Evolutionary conservation across 1,140 invertebrate species (phyloP).

Genomic region (Penaeus indicus): DNA sequence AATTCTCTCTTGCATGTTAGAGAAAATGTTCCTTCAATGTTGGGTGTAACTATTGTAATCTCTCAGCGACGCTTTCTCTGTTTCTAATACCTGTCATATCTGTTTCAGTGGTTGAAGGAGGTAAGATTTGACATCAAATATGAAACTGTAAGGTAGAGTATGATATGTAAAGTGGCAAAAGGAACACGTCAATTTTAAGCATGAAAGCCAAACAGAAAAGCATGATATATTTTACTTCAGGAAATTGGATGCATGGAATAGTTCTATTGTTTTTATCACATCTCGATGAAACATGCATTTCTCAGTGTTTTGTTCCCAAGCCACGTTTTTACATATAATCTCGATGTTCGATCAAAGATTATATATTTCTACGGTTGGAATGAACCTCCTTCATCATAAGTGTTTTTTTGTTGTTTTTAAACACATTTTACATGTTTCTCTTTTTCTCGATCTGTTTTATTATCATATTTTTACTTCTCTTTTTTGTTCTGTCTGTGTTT

Average conservation of each 20-base stretch:
- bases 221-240: background rate
- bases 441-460: background rate
- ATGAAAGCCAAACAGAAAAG: too few species aligned
- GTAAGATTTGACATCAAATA: conserved; percentile 53
- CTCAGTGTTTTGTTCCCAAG: background rate
- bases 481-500: background rate
- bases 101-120: conserved; percentile 64
- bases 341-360: background rate
- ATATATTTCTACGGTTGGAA: background rate
- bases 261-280: background rate
- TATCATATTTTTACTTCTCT: background rate
- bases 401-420: background rate
- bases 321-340: conserved; percentile 13
- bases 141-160: conserved; percentile 60
- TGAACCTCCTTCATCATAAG: conserved; percentile 31
- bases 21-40: conserved; percentile 21
- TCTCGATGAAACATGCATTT: background rate
- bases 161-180: conserved; percentile 24
- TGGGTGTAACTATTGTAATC: conserved; percentile 36
- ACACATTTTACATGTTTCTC: background rate
- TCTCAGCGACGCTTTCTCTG: background rate
- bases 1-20: conserved; percentile 43
- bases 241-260: conserved; percentile 26
- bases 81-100: conserved; percentile 47
- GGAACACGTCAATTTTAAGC: conserved; percentile 13